These are phyloP conservation scores for Sapayoa aenigma DNA, from an alignment of 2,113 vertebrate species.

Conservation along the genomic window DNA sequence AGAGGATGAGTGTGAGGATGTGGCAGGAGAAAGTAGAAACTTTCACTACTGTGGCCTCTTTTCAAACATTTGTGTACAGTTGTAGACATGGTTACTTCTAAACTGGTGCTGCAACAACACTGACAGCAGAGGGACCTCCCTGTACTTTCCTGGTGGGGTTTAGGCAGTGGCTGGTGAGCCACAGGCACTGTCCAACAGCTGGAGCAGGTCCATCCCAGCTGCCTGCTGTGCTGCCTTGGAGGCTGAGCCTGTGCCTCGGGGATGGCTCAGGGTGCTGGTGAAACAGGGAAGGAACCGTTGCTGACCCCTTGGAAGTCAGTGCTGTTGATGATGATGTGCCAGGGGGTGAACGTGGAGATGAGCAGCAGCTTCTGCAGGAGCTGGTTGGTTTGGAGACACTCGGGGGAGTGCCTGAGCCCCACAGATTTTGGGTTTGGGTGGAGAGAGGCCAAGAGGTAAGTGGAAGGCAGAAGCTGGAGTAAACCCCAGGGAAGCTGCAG, in stretches of 20 bases:
- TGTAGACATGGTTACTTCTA: background rate
- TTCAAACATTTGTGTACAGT: background rate
- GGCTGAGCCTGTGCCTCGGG: background rate
- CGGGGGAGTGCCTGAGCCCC: background rate
- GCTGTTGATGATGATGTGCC: background rate
- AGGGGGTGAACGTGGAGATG: background rate
- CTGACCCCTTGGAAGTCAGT: background rate
- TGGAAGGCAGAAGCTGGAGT: background rate
- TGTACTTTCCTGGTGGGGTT: background rate
- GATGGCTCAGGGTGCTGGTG: background rate
- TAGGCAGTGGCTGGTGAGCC: background rate
- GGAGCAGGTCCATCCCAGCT: background rate
- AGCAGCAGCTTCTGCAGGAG: background rate
- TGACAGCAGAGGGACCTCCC: background rate
- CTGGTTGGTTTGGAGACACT: background rate
- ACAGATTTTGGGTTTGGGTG: background rate
- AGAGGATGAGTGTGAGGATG: background rate
- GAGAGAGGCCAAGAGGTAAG: background rate
- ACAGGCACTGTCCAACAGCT: accelerated
- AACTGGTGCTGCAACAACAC: background rate
- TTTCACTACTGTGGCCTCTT: background rate
- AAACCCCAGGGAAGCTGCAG: background rate
- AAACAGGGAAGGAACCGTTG: background rate
- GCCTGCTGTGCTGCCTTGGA: background rate
- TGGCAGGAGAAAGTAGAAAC: background rate